These are phyloP conservation scores for Xiphophorus hellerii DNA, from an alignment of 2,113 vertebrate species.

Conservation along the genomic window DNA sequence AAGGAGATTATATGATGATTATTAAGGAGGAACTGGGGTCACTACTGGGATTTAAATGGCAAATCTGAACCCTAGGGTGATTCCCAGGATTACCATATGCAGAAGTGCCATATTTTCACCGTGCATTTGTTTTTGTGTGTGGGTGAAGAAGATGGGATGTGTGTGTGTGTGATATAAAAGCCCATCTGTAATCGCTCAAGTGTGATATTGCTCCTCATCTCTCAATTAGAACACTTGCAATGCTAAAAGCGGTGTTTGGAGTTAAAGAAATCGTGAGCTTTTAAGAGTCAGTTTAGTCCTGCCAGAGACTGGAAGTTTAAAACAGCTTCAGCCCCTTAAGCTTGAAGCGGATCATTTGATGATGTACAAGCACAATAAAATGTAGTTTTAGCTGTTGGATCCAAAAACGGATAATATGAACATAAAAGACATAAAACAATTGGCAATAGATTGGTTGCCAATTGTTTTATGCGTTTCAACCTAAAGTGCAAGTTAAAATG, in stretches of 20 bases:
- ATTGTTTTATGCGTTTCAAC: background rate
- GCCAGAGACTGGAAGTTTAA: background rate
- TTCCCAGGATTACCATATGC: slow-evolving; percentile 37
- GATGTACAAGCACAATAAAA: background rate
- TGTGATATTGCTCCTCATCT: slow-evolving; percentile 74
- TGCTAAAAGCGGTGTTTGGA: slow-evolving; percentile 33
- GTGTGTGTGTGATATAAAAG: slow-evolving; percentile 40
- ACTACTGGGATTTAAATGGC: slow-evolving; percentile 19
- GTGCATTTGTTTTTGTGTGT: slow-evolving; percentile 32
- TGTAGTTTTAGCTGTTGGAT: slow-evolving; percentile 7
- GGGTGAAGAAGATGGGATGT: slow-evolving; percentile 36
- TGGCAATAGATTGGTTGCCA: slow-evolving; percentile 25
- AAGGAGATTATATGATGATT: slow-evolving; percentile 18
- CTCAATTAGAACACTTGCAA: slow-evolving; percentile 67
- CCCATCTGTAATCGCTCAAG: slow-evolving; percentile 70
- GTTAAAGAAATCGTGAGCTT: slow-evolving; percentile 27
- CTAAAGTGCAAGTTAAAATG: background rate
- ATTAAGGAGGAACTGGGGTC: slow-evolving; percentile 31
- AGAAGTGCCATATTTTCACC: slow-evolving; percentile 22
- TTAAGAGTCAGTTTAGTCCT: slow-evolving; percentile 40
- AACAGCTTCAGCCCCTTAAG: slow-evolving; percentile 7
- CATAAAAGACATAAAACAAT: too few relatives aligned
- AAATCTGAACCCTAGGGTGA: slow-evolving; percentile 27
- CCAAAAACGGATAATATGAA: background rate
- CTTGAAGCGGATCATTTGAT: slow-evolving; percentile 20